Conservation (phyloP, 1,140 invertebrate species). For the Ylistrum balloti region DNA sequence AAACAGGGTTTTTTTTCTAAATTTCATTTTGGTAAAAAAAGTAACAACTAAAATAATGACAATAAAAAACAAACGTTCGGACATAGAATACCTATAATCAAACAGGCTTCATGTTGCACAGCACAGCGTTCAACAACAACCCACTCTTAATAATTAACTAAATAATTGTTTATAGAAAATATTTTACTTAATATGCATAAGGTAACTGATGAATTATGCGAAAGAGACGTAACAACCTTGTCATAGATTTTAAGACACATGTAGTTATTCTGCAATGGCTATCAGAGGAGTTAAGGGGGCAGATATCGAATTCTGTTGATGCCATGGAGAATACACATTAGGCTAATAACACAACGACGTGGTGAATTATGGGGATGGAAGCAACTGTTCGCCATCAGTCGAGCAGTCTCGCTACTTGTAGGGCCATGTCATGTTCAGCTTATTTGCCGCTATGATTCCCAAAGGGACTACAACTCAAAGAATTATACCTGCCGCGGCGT, state of each 20-base stretch:
- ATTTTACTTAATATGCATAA: too few relatives aligned
- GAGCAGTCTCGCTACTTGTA: constrained; percentile 31
- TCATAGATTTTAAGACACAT: not conserved
- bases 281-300: constrained; percentile 15
- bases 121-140: too few relatives aligned
- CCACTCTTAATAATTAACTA: too few relatives aligned
- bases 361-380: constrained; percentile 22
- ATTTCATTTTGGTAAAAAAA: too few relatives aligned
- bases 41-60: too few relatives aligned
- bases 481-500: constrained; percentile 24
- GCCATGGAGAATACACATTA: constrained; percentile 33
- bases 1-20: too few relatives aligned
- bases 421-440: constrained; percentile 20
- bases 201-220: not conserved
- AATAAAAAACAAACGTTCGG: too few relatives aligned
- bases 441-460: constrained; percentile 22
- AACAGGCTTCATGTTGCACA: too few relatives aligned
- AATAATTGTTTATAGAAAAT: too few relatives aligned
- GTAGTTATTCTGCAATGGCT: not conserved
- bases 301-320: constrained; percentile 7
- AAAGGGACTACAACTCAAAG: constrained; percentile 29
- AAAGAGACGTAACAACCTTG: not conserved
- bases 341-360: constrained; percentile 32
- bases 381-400: constrained; percentile 9
- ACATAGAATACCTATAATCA: too few relatives aligned